phyloP scores from a whole-genome alignment of 2,797 vertebrate species.

The Cottoperca gobio region DNA sequence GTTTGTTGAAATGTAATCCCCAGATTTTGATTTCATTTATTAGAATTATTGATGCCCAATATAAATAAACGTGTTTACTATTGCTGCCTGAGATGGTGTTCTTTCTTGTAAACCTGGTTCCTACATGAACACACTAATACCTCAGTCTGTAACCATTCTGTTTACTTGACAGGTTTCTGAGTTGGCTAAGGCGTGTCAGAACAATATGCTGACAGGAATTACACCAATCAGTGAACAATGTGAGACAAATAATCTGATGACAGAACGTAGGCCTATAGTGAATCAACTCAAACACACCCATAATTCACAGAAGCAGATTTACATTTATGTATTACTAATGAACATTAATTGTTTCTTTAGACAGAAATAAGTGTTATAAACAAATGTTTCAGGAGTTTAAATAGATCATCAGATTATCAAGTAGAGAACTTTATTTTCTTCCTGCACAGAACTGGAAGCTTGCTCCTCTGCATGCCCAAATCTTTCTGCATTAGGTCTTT shows the following conservation, averaged over 20 bases:
- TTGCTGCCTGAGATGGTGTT: no score
- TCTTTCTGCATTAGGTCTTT: not conserved
- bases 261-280: not conserved
- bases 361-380: not conserved
- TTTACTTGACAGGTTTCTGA: not conserved
- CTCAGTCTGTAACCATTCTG: not conserved
- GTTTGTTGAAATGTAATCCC: not conserved
- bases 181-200: not conserved
- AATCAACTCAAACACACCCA: not conserved
- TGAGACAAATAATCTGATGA: not conserved
- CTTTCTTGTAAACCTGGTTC: not conserved
- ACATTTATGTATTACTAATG: no score
- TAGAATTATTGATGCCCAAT: not conserved
- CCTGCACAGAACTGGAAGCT: not conserved
- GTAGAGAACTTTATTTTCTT: no score
- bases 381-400: not conserved
- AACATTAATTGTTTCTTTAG: not conserved
- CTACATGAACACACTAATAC: not conserved
- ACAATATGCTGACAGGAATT: not conserved
- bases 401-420: not conserved
- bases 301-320: not conserved
- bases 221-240: not conserved
- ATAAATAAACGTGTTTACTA: constrained; percentile 1
- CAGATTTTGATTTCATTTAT: not conserved
- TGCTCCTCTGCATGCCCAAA: not conserved